Base-by-base conservation (phyloP, 2,888 invertebrate genomes). In the Apantesis nais region DNA sequence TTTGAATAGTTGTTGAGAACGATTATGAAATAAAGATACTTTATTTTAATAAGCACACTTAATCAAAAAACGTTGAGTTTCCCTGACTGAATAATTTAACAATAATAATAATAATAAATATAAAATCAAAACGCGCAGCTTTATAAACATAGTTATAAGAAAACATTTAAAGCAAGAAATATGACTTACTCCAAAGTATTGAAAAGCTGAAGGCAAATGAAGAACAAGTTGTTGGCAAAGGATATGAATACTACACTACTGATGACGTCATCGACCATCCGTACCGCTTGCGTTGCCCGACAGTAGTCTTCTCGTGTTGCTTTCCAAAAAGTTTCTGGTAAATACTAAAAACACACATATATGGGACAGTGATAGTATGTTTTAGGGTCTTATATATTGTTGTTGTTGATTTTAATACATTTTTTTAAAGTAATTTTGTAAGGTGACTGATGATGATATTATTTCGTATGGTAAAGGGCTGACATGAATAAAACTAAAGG, bases 121-220 rank as follows among this genome's bases (percentile, higher is more conserved):
- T n/a, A n/a, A n/a, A 5, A 39, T 34, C 39, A 11, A 39, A 8
- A 5, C 4, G 39, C 11, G 8, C 4, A 39, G 8, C 39, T 1
- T 2, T 39, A 39, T 8, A 39, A 44, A 44, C 16, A 16, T 44
- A 16, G 14, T 14, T 41, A 2, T 31, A 16, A 29, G 7, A 65
- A 34, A 19, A 16, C 34, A 37, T 39, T 62, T 8, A 3, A 25
- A 48, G 3, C 2, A 16, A 16, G 16, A 29, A 29, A 29, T 8
- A 55, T 25, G 7, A 84, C 96, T 95, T 89, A 97, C 97, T 96
- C 96, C 74, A 97, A 94, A 73, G 96, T 96, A 83, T 97, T 96
- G 81, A 97, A 97, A 12, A 97, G 93, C 82, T 97, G 97, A 44
- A 97, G 94, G 74, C 97, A 97, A 78, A 97, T 96, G 86, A 97